Base-by-base conservation (phyloP, 2,888 invertebrate genomes). In the Drosophila neotestacea region DNA sequence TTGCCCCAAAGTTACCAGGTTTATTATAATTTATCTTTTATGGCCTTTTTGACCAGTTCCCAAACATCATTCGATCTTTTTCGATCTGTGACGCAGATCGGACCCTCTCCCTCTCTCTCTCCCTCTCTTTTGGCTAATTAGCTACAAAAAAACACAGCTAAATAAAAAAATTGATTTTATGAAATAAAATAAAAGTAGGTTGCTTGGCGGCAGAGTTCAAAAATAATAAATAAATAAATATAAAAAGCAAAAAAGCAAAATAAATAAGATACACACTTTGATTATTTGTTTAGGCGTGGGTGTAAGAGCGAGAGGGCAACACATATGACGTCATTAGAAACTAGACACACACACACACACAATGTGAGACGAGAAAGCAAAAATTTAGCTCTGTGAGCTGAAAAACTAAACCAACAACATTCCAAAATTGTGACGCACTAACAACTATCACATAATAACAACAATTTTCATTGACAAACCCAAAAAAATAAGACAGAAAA, bases 391-490 rank as follows among this genome's bases (percentile, higher is more conserved):
- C 10, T 13, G 36, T 52, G 32, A 41, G 61, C 39, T 67, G 46
- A 74, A 68, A 73, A 81, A 85, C 73, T 75, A 64, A 80, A 78
- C 74, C 70, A 74, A 77, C 88, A 59, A 60, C 85, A 88, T 85
- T 88, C 88, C 80, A 60, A 75, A 52, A 63, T 73, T 73, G 68
- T 85, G 78, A 87, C 85, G 85, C 85, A 79, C 79, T 55, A 22
- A 66, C 55, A 61, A 50, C 54, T 52, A 47, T 58, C 38, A 32
- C 38, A 52, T 16, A 51, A 65, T 48, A 36, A 70, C 27, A 61
- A 58, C 60, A 34, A 64, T 82, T 85, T 81, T 70, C 83, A 79
- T 79, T 82, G 79, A 82, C 62, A 69, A 77, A 68, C 46, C 48
- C 13, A 16, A 44, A 44, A 38, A 58, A 9, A 32, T 22, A 28